phyloP scores from a whole-genome alignment of 2,113 vertebrate genomes.

The Equus quagga region DNA sequence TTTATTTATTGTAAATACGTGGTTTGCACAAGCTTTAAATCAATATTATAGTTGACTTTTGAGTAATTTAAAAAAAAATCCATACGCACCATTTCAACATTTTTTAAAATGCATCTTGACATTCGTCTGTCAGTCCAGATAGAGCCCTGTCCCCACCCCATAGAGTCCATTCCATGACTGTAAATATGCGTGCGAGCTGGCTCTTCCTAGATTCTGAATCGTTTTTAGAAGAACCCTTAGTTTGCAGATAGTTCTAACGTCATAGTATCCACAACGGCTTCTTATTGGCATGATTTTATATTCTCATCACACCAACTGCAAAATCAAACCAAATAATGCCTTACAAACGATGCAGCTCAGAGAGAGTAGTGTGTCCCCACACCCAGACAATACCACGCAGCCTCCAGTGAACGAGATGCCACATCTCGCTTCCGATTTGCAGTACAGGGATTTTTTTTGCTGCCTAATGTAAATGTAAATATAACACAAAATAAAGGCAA shows the following conservation, averaged over 20 bases:
- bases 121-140: not conserved
- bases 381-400: not conserved
- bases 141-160: not conserved
- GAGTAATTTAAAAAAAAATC: conserved; percentile 67
- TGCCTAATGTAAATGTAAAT: conserved; percentile 77
- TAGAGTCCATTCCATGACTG: conserved; percentile 60
- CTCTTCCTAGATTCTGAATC: conserved; percentile 46
- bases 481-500: not conserved
- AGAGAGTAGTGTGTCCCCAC: not conserved
- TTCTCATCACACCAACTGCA: conserved; percentile 46
- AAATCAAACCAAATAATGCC: conserved; percentile 79
- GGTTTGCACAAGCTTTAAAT: conserved; percentile 81
- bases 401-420: not conserved
- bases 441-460: conserved; percentile 66
- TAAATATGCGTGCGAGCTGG: not conserved
- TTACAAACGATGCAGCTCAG: conserved; percentile 63
- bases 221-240: conserved; percentile 36
- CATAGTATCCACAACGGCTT: not conserved
- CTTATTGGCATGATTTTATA: conserved; percentile 59
- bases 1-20: conserved; percentile 66
- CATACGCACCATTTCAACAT: not conserved
- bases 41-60: conserved; percentile 71
- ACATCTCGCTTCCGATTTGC: not conserved
- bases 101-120: conserved; percentile 45
- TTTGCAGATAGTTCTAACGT: conserved; percentile 12